Conservation (phyloP, 2,113 vertebrate genomes). For the Ceyx melanurus region DNA sequence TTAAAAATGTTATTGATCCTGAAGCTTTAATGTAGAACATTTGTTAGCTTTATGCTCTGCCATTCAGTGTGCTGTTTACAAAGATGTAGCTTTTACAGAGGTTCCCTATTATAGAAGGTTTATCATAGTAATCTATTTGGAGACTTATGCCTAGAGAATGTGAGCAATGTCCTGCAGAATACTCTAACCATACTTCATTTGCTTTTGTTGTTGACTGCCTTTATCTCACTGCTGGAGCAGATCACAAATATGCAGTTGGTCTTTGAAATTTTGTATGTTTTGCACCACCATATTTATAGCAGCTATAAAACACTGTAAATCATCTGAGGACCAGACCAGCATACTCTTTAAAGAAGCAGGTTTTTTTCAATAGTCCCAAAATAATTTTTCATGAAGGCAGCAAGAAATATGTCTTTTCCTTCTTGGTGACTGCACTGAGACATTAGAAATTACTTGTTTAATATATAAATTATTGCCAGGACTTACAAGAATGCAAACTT, state of each 20-base stretch:
- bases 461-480: neutral
- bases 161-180: neutral
- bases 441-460: neutral
- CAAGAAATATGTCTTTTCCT: neutral
- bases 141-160: neutral
- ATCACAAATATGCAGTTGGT: neutral
- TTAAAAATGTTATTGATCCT: slow-evolving; percentile 26
- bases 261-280: slow-evolving; percentile 8
- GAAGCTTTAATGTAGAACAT: slow-evolving; percentile 41
- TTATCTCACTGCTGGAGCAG: neutral
- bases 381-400: neutral
- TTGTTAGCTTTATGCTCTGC: slow-evolving; percentile 32
- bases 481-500: neutral
- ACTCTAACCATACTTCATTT: neutral
- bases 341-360: neutral
- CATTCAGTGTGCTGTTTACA: neutral
- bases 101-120: neutral
- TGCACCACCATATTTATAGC: neutral
- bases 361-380: neutral
- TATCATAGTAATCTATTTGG: slow-evolving; percentile 29
- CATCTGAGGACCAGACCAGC: neutral
- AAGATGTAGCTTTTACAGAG: neutral
- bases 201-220: neutral
- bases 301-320: slow-evolving; percentile 1
- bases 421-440: neutral